phyloP scores from a whole-genome alignment of 2,888 invertebrate genomes.

The Poecilobothrus nobilitatus region DNA sequence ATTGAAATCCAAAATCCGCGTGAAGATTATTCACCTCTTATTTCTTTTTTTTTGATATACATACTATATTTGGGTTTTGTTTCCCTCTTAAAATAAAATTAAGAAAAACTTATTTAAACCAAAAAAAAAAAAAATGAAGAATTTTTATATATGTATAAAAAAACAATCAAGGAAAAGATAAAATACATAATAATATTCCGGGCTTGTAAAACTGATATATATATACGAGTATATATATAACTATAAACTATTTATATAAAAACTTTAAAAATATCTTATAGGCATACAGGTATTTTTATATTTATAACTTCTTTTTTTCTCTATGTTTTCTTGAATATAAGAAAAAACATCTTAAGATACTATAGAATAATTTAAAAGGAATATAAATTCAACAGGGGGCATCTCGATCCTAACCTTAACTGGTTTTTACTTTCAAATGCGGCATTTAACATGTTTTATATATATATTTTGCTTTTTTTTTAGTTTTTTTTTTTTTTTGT shows the following conservation, averaged over 20 bases:
- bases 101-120: too few species aligned
- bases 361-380: background rate
- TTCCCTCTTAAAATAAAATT: too few species aligned
- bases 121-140: too few species aligned
- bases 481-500: background rate
- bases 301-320: too few species aligned
- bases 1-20: background rate
- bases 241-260: too few species aligned
- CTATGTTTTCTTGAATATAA: background rate
- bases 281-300: too few species aligned
- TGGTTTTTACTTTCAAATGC: slow-evolving; percentile 26
- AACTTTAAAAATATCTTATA: too few species aligned
- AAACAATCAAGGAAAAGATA: too few species aligned
- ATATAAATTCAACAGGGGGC: background rate
- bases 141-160: too few species aligned
- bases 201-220: too few species aligned
- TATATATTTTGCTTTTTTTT: background rate
- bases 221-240: too few species aligned
- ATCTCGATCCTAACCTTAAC: background rate
- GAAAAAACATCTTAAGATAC: background rate
- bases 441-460: slow-evolving; percentile 19
- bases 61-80: background rate
- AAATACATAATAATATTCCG: too few species aligned
- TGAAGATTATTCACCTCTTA: slow-evolving; percentile 7
- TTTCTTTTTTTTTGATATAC: background rate